Percentiles rank a stretch among this genome's conserved stretches.
phyloP scores from a whole-genome alignment of 2,113 vertebrate genomes.

The Galbula dea region DNA sequence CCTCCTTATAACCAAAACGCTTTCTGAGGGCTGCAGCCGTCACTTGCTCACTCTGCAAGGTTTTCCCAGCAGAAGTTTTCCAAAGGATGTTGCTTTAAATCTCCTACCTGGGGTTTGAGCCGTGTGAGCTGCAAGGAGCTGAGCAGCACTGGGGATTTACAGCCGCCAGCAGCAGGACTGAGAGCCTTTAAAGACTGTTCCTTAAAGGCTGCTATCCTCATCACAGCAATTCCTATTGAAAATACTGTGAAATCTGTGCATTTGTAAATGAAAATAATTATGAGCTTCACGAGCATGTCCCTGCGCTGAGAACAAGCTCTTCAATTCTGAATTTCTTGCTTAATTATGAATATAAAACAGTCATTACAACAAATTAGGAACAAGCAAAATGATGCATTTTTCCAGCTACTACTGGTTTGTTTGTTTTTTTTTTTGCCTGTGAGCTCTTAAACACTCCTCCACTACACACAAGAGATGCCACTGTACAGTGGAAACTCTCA shows the following conservation, averaged over 20 bases:
- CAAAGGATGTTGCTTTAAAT: constrained; percentile 23
- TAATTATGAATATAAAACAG: not conserved
- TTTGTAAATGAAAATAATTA: not conserved
- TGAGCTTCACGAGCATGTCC: not conserved
- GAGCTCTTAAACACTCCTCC: not conserved
- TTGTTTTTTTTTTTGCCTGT: not conserved
- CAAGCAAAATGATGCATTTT: not conserved
- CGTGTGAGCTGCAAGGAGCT: not conserved
- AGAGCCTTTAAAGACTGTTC: not conserved
- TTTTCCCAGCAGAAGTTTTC: not conserved
- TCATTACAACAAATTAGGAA: not conserved
- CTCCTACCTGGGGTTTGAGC: not conserved
- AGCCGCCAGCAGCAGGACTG: not conserved
- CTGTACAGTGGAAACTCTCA: not conserved
- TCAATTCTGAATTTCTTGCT: not conserved
- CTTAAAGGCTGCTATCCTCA: not conserved
- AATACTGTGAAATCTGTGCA: not conserved
- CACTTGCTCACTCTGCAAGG: not conserved
- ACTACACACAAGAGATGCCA: not conserved
- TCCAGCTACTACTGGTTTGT: not conserved
- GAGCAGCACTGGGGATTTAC: not conserved
- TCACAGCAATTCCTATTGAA: not conserved
- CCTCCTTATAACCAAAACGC: not conserved
- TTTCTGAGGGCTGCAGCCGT: not conserved
- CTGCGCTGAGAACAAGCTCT: not conserved